Percentiles rank a stretch among this genome's conserved stretches.
phyloP scores from a whole-genome alignment of 2,888 invertebrate genomes.

The Erebia ligea region DNA sequence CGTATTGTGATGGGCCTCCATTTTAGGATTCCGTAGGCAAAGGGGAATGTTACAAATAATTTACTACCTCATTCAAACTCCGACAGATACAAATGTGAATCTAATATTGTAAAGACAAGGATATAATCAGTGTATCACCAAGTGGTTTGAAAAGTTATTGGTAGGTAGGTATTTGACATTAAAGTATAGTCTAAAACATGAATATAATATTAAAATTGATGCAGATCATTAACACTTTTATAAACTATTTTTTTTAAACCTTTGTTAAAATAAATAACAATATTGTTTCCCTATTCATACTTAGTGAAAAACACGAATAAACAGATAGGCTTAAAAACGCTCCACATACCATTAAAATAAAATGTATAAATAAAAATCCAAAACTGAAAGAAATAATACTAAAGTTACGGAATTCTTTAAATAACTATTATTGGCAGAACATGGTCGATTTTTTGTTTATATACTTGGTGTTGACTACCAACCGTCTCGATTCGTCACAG shows the following conservation, averaged over 20 bases:
- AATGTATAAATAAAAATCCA: too few species aligned
- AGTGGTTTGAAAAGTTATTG: background rate
- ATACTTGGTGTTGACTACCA: constrained; percentile 49
- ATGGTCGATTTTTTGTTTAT: constrained; percentile 37
- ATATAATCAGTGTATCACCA: background rate
- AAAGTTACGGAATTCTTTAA: constrained; percentile 1
- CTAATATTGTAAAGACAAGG: background rate
- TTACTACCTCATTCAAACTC: constrained; percentile 13
- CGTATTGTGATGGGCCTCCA: constrained; percentile 56
- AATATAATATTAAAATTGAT: too few species aligned
- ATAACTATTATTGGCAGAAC: background rate
- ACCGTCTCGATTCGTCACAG: constrained; percentile 66
- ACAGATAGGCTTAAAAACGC: too few species aligned
- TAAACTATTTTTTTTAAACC: too few species aligned
- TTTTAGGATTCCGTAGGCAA: constrained; percentile 25
- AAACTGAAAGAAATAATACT: too few species aligned
- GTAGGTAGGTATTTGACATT: too few species aligned
- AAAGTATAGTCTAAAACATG: too few species aligned
- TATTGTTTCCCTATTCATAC: too few species aligned
- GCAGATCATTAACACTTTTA: too few species aligned
- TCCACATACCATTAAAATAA: too few species aligned
- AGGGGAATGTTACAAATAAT: constrained; percentile 13
- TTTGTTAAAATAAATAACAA: too few species aligned
- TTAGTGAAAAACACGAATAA: too few species aligned
- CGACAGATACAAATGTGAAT: constrained; percentile 9